Evolutionary conservation across 2,113 vertebrate species (phyloP).

Genomic region (Falcunculus frontatus): DNA sequence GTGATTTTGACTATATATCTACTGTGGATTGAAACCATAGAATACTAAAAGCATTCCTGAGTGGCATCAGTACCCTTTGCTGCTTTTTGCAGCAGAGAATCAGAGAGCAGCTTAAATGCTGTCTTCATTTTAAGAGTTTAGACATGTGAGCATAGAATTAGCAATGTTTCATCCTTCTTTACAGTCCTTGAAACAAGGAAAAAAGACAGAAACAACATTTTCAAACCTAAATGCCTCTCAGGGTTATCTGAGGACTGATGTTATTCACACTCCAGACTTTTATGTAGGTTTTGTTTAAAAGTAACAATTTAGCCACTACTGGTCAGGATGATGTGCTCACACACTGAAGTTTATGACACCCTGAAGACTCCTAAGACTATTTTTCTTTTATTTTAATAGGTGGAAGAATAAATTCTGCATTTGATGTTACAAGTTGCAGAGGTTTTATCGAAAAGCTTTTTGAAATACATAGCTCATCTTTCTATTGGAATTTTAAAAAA

Average conservation of each 20-base stretch:
- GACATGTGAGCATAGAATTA: neutral
- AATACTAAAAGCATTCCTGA: neutral
- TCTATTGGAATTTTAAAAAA: neutral
- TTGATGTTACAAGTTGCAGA: neutral
- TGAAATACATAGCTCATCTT: neutral
- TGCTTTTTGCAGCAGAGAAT: neutral
- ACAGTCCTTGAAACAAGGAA: neutral
- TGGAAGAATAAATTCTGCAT: neutral
- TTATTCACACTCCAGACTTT: neutral
- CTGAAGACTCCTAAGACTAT: neutral
- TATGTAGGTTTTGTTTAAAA: neutral
- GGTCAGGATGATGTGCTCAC: neutral
- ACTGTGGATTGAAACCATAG: neutral
- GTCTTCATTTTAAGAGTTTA: neutral
- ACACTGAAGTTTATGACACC: neutral
- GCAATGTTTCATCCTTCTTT: neutral
- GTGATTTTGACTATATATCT: neutral
- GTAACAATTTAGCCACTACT: neutral
- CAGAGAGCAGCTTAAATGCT: neutral
- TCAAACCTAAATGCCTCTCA: neutral
- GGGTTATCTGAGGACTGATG: neutral
- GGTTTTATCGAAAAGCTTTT: neutral
- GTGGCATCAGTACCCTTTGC: neutral
- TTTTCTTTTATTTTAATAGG: neutral
- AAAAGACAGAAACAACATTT: neutral